Evolutionary conservation across 2,888 invertebrate genomes (phyloP), one percentile per base, ranked within the genome.

Genomic region (Baronia brevicornis): DNA sequence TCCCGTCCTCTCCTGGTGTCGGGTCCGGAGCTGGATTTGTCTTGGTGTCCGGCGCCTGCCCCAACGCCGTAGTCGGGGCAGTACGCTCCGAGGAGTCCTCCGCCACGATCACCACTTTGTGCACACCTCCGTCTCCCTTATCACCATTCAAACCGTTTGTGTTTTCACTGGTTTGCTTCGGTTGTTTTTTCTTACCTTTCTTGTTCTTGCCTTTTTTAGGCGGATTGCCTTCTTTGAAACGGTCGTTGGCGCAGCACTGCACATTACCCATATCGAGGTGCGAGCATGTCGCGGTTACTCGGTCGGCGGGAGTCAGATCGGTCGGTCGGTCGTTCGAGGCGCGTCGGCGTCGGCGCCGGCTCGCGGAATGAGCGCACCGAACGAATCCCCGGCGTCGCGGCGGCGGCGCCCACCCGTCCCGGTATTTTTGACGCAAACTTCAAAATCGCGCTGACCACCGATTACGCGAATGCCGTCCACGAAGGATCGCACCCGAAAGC

Each of bases 401-500:
- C 58, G 62, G 63, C 62, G 67, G 60, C 58, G 62, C 75, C 72
- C 75, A 69, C 75, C 72, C 68, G 68, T 60, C 63, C 66, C 68
- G 70, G 61, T 75, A 74, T 77, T 79, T 78, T 77, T 56, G 72
- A 71, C 72, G 64, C 54, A 63, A 55, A 72, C 60, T 72, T 69
- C 59, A 60, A 65, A 71, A 64, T 68, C 63, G 59, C 73, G 62
- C 69, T 77, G 72, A 75, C 75, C 78, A 60, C 78, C 73, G 74
- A 75, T 77, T 75, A 82, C 79, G 78, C 82, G 82, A 77, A 84
- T 80, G 69, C 67, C 72, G 73, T 70, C 71, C 73, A 63, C 77
- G 72, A 72, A 78, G 82, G 80, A 80, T 84, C 79, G 78, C 78
- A 77, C 78, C 82, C 84, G 82, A 84, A 82, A 84, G 84, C 80